Percentiles rank a stretch among this genome's conserved stretches.
These are phyloP conservation scores for Corbicula japonica DNA, from an alignment of 2,888 invertebrate genomes.

Conservation along the genomic window DNA sequence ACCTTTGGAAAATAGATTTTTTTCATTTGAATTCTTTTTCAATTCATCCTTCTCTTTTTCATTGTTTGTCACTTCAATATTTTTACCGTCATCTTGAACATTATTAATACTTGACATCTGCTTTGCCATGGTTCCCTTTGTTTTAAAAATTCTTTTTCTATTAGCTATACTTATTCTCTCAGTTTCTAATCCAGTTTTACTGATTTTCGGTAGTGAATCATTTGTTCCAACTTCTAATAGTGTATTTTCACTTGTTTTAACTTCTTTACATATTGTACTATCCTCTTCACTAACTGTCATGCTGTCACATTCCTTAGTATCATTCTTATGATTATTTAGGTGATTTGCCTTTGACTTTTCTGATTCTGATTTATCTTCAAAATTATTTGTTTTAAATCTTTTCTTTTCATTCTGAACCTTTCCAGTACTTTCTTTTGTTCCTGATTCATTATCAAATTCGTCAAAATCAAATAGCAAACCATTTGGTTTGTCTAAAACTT, in stretches of 20 bases:
- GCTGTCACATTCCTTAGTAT: not conserved
- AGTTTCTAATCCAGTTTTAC: no score
- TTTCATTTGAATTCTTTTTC: not conserved
- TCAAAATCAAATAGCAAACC: slow-evolving; percentile 46
- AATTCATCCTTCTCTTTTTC: slow-evolving; percentile 1
- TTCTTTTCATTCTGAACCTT: no score
- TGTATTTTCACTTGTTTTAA: not conserved
- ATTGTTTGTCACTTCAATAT: not conserved
- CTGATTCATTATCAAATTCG: slow-evolving; percentile 26
- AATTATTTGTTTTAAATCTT: no score
- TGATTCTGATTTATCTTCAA: not conserved
- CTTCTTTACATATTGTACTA: not conserved
- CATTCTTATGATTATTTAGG: no score
- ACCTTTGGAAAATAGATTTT: not conserved
- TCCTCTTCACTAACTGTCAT: not conserved
- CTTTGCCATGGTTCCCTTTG: slow-evolving; percentile 16
- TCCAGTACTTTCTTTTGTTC: not conserved
- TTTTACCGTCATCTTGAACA: not conserved
- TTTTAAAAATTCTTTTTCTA: slow-evolving; percentile 62
- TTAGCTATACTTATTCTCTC: slow-evolving; percentile 12
- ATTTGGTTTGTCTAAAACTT: slow-evolving; percentile 23
- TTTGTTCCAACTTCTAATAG: no score
- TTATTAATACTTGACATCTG: not conserved
- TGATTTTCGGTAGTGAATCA: no score
- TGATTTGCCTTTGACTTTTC: no score